phyloP scores from a whole-genome alignment of 2,888 invertebrate species.

The Mermis nigrescens region DNA sequence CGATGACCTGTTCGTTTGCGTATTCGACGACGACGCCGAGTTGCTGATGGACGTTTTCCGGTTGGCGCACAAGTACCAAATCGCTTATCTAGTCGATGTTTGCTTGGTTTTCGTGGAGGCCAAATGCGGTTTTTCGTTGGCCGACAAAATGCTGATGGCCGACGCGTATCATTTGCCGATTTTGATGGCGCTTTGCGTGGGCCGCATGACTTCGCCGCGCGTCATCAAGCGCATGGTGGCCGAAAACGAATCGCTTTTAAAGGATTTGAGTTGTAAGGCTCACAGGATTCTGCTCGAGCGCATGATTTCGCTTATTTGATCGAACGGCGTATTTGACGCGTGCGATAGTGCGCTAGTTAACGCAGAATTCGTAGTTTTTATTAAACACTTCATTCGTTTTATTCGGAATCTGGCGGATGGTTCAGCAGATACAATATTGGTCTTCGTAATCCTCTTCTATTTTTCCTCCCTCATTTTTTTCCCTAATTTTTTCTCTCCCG shows the following conservation, averaged over 20 bases:
- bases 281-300: conserved; percentile 6
- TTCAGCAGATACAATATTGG: too few relatives aligned
- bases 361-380: too few relatives aligned
- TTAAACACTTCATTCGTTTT: too few relatives aligned
- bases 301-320: too few relatives aligned
- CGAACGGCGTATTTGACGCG: too few relatives aligned
- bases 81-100: neutral
- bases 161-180: conserved; percentile 8
- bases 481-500: too few relatives aligned
- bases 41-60: neutral
- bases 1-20: neutral
- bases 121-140: conserved; percentile 1
- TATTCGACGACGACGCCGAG: neutral
- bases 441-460: too few relatives aligned
- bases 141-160: conserved; percentile 8
- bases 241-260: conserved; percentile 4
- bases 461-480: too few relatives aligned
- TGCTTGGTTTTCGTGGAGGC: conserved; percentile 6
- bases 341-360: too few relatives aligned
- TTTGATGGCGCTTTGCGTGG: conserved; percentile 7
- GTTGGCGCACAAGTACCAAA: conserved; percentile 8
- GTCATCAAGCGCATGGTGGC: conserved; percentile 7
- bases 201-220: neutral
- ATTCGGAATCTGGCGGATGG: too few relatives aligned
- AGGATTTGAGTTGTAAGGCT: conserved; percentile 3